These are phyloP conservation scores for Hepsetus odoe DNA, from an alignment of 2,113 vertebrate species.

Conservation along the genomic window DNA sequence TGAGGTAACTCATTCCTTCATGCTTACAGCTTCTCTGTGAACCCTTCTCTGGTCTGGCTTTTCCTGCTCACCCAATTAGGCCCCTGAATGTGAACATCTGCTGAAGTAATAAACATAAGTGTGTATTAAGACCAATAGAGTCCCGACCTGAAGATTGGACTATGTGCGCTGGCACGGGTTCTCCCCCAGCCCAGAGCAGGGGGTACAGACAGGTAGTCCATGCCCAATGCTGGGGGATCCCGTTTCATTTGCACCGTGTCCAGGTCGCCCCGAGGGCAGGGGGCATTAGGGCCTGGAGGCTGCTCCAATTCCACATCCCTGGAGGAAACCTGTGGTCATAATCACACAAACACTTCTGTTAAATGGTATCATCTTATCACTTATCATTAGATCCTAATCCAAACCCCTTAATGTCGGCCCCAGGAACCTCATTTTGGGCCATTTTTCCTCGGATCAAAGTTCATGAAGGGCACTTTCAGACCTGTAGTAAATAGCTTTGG, in stretches of 20 bases:
- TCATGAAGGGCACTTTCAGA: too few relatives aligned
- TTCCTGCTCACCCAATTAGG: too few relatives aligned
- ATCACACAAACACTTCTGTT: not conserved
- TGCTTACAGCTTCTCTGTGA: too few relatives aligned
- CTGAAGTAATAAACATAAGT: not conserved
- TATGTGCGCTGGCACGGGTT: constrained; percentile 85
- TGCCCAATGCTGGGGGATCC: constrained; percentile 73
- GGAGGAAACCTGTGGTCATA: constrained; percentile 68
- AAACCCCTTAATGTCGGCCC: too few relatives aligned
- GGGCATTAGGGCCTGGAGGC: constrained; percentile 62
- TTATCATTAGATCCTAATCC: too few relatives aligned
- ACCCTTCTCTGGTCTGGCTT: too few relatives aligned
- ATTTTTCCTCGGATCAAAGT: too few relatives aligned
- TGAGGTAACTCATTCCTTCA: too few relatives aligned
- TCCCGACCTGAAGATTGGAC: constrained; percentile 87
- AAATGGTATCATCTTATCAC: too few relatives aligned
- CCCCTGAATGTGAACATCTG: not conserved
- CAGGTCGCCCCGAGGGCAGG: constrained; percentile 73
- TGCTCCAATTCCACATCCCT: constrained; percentile 79
- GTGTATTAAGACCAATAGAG: constrained; percentile 57
- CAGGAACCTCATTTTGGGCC: too few relatives aligned
- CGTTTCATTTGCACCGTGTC: constrained; percentile 68
- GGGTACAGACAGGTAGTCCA: constrained; percentile 93
- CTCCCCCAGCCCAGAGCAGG: constrained; percentile 88
- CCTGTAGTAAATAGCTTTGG: too few relatives aligned